phyloP scores from a whole-genome alignment of 92 coral and sea anemone genomes.

The Ricordea florida region DNA sequence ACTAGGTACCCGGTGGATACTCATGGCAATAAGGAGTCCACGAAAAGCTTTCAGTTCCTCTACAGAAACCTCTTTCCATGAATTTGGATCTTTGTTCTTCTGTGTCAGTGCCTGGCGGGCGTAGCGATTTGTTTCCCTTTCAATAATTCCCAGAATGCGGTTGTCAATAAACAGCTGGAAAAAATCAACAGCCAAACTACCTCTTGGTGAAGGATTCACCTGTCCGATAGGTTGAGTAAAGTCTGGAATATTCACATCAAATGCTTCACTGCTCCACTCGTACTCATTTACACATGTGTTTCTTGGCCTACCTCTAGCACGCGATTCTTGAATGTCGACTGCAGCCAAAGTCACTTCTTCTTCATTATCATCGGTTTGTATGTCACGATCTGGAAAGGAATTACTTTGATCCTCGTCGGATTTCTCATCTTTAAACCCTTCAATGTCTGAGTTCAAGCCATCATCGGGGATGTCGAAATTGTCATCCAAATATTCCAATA shows the following conservation, averaged over 20 bases:
- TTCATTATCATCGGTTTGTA: background rate
- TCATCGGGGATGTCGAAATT: constrained; percentile 7
- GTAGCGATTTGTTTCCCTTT: too few relatives aligned
- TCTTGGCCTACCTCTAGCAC: background rate
- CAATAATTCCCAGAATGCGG: background rate
- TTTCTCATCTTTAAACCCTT: constrained; percentile 13
- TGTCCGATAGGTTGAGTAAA: background rate
- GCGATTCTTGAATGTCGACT: background rate
- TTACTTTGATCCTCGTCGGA: constrained; percentile 1
- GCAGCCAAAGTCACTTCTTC: background rate
- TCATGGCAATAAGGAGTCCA: too few relatives aligned
- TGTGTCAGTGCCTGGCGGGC: background rate
- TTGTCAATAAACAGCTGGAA: constrained; percentile 5
- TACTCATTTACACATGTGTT: background rate
- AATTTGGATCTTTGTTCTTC: background rate
- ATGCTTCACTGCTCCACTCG: background rate
- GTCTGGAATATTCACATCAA: background rate
- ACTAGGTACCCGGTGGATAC: too few relatives aligned
- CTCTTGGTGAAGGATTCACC: background rate
- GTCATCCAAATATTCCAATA: too few relatives aligned
- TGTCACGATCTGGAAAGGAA: background rate
- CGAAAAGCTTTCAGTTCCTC: background rate
- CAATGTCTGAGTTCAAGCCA: background rate
- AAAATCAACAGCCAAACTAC: background rate
- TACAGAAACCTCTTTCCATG: background rate